Base-by-base conservation (phyloP, 2,888 invertebrate species). In the Drosophila vallismaia region DNA sequence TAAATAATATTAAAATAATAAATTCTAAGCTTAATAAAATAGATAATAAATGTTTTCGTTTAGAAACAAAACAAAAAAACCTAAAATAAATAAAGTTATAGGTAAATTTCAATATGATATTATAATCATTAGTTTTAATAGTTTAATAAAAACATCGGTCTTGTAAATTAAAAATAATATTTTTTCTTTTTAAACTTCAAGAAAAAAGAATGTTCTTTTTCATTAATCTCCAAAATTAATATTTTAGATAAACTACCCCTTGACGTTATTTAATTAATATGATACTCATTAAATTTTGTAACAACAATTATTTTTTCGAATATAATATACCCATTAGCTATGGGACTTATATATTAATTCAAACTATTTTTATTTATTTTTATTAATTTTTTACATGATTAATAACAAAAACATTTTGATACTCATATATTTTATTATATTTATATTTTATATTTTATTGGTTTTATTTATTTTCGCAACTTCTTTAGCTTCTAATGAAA, bases 181-280 rank as follows among this genome's bases (percentile, higher is more conserved):
- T 55, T 68, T 59, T 87, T 91, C 91, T 93, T 94, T 93, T 92
- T 93, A 93, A 94, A 93, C 92, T 92, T 93, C 93, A 94, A 93
- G 92, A 92, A 93, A 93, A 93, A 93, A 91, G 91, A 69, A 49
- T 81, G 59, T 7, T 91, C 91, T 92, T 92, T 93, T 92, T 93
- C 93, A 89, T 93, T 94, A 94, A 94, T 94, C 93, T 93, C 94
- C 94, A 94, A 94, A 94, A 94, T 94, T 94, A 94, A 93, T 92
- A 94, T 94, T 94, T 94, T 91, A 75, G 85, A 91, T 92, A 94
- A 94, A 94, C 93, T 94, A 94, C 91, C 92, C 92, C 92, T 93
- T 94, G 93, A 92, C 71, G 88, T 89, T 74, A 77, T 89, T 57
- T 89, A 91, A 84, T 77, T 89, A 71, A 75, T 85, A 45, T 28